Conservation (phyloP, 2,888 invertebrate genomes). For the Adineta ricciae region DNA sequence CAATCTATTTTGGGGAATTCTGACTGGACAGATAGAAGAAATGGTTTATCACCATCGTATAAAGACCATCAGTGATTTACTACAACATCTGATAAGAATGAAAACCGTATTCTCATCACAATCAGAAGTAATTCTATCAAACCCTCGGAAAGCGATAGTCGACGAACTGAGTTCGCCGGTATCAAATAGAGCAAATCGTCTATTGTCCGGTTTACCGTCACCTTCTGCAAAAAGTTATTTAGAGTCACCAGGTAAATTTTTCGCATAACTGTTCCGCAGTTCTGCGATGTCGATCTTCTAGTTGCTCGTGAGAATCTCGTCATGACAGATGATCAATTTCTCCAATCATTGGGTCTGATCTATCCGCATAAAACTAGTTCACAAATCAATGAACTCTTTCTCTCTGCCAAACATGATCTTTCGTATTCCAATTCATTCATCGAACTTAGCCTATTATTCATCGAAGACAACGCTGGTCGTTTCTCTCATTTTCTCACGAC, state of each 20-base stretch:
- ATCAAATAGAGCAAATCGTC: background rate
- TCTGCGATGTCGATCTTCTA: background rate
- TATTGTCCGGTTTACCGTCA: background rate
- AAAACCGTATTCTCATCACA: background rate
- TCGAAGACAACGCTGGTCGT: background rate
- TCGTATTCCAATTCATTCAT: background rate
- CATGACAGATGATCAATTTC: background rate
- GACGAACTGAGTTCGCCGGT: background rate
- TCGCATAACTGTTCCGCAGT: no score
- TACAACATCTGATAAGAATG: background rate
- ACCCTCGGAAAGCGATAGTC: background rate
- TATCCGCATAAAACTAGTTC: background rate
- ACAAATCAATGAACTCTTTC: background rate
- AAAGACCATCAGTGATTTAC: background rate
- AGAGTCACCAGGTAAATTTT: background rate
- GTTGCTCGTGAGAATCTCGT: background rate
- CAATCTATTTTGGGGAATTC: background rate
- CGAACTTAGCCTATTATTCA: background rate
- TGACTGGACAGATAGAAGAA: constrained; percentile 14
- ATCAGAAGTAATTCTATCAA: background rate
- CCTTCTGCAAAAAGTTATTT: background rate
- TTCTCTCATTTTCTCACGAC: background rate
- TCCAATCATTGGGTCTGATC: background rate
- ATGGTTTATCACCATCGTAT: constrained; percentile 4
- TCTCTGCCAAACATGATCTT: background rate